Evolutionary conservation across 2,888 invertebrate species (phyloP), one percentile per base, ranked within the genome.

Genomic region (Margaritifera margaritifera): DNA sequence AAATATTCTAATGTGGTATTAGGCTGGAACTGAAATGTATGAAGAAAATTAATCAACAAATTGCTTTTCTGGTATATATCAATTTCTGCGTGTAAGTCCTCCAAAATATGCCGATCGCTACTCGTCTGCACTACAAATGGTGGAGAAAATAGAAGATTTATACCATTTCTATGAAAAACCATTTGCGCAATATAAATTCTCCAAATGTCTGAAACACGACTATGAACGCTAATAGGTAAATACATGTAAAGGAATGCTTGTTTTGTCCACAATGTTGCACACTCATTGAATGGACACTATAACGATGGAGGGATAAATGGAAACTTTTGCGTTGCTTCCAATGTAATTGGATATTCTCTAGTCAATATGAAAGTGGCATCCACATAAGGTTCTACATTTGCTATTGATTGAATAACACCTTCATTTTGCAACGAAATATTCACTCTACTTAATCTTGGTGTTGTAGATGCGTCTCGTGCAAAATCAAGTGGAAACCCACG

Each of bases 341-440:
- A 66, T 6, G 19, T 56, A 19, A 66, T 61, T 18, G 62, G 62
- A 22, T 27, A 22, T 11, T 54, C 60, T 1, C 31, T 50, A 18
- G 56, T 62, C 25, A 66, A 42, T 27, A 61, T 54, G 25, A 56
- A 66, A 56, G 57, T 66, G n/a, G 66, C 66, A 52, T 66, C 66
- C 31, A 66, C 60, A n/a, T 62, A 61, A 6, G 62, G 56, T 24
- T 66, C 42, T 19, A 15, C 15, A 60, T 61, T 27, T 11, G 56
- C 62, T 60, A 65, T 31, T 65, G 59, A 52, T 31, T 65, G 65
- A 50, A 65, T 8, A 6, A 65, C 52, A 8, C 58, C 65, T 4
- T 58, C 19, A 42, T 15, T 42, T 65, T 58, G 11, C 2, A n/a
- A 2, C 4, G 52, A 11, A 20, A 20, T 51, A 19, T 8, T 59